A percentile compares a stretch with the other conserved stretches of the same genome.
Conservation (phyloP, 2,888 invertebrate genomes). For the Sinotaia quadrata region DNA sequence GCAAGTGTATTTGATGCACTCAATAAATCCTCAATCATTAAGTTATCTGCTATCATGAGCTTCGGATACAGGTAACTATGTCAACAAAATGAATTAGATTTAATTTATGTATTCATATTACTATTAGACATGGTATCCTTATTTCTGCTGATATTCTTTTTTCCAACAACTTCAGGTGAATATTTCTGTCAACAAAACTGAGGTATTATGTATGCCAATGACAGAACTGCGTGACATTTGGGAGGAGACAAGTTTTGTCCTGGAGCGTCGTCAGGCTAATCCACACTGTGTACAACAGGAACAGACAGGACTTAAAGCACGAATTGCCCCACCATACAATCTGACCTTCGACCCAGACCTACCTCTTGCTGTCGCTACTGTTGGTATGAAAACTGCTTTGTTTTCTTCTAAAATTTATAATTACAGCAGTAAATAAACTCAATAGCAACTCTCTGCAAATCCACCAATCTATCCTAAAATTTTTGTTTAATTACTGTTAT, state of each 20-base stretch:
- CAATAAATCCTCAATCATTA: no score
- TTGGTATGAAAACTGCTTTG: no score
- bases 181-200: constrained; percentile 43
- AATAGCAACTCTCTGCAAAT: not conserved
- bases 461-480: not conserved
- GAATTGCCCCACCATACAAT: constrained; percentile 82
- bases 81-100: no score
- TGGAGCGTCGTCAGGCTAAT: constrained; percentile 90
- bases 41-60: no score
- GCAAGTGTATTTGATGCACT: no score
- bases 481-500: no score
- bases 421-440: no score
- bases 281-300: constrained; percentile 85
- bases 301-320: constrained; percentile 79
- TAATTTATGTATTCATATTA: no score
- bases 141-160: no score
- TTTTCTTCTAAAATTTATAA: no score
- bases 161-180: constrained; percentile 48
- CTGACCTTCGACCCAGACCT: constrained; percentile 76
- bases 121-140: no score
- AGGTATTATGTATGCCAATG: constrained; percentile 72
- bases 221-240: constrained; percentile 85
- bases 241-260: constrained; percentile 94
- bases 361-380: not conserved
- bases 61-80: no score